These are phyloP conservation scores for Somateria mollissima DNA, from an alignment of 2,797 vertebrate species.

Conservation along the genomic window DNA sequence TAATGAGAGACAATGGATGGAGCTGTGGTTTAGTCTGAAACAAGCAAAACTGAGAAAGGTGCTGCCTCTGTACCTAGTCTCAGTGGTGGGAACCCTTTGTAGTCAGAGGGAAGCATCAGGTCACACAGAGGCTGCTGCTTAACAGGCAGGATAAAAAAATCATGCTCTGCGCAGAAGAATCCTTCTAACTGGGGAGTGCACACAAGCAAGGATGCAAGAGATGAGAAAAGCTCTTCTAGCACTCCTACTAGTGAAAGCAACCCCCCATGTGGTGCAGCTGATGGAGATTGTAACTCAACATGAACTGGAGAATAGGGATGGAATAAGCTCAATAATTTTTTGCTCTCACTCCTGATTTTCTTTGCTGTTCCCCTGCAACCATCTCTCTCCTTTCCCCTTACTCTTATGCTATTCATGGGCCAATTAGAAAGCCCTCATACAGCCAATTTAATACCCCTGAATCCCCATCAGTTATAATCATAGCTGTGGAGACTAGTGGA, in stretches of 20 bases:
- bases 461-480: conserved; percentile 16
- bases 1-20: neutral
- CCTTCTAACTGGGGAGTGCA: neutral
- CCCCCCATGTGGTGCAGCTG: neutral
- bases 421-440: neutral
- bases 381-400: neutral
- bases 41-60: neutral
- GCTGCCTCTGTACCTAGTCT: neutral
- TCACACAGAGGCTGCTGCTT: neutral
- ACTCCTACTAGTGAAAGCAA: neutral
- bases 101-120: neutral
- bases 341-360: neutral
- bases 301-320: neutral
- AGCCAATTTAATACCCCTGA: neutral
- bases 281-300: neutral
- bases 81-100: neutral
- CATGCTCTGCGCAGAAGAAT: neutral
- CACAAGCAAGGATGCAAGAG: neutral
- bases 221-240: neutral
- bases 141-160: neutral
- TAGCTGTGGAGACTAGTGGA: neutral
- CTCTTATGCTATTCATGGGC: neutral
- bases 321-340: neutral
- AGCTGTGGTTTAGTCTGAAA: neutral
- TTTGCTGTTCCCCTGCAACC: neutral